phyloP scores from a whole-genome alignment of 2,797 vertebrate genomes.

The Amazonetta brasiliensis region DNA sequence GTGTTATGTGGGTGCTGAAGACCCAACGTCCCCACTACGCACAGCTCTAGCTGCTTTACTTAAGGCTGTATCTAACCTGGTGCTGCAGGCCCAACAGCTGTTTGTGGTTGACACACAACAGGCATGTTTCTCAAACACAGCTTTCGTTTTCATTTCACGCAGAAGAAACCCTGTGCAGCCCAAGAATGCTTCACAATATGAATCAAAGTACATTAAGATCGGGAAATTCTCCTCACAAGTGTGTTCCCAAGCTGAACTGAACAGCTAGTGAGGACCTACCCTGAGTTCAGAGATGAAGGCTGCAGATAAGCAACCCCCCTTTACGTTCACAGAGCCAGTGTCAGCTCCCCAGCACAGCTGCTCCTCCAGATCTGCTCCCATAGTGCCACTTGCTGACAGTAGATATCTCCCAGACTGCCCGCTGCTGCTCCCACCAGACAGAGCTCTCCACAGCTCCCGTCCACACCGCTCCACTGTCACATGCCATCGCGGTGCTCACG shows the following conservation, averaged over 20 bases:
- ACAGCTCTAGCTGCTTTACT: neutral
- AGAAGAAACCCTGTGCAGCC: neutral
- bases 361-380: neutral
- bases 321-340: neutral
- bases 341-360: neutral
- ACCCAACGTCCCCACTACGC: neutral
- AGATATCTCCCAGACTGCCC: rapidly evolving
- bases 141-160: neutral
- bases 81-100: neutral
- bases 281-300: neutral
- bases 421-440: neutral
- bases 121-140: neutral
- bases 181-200: neutral
- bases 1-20: neutral
- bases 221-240: neutral
- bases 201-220: neutral
- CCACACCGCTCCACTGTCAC: neutral
- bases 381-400: neutral
- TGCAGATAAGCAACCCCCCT: neutral
- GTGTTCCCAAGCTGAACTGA: neutral
- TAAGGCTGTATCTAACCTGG: neutral
- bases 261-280: neutral
- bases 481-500: rapidly evolving
- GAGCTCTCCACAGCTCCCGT: rapidly evolving
- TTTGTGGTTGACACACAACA: rapidly evolving